Conservation (phyloP, 2,888 invertebrate genomes). For the Quadriops clusia region DNA sequence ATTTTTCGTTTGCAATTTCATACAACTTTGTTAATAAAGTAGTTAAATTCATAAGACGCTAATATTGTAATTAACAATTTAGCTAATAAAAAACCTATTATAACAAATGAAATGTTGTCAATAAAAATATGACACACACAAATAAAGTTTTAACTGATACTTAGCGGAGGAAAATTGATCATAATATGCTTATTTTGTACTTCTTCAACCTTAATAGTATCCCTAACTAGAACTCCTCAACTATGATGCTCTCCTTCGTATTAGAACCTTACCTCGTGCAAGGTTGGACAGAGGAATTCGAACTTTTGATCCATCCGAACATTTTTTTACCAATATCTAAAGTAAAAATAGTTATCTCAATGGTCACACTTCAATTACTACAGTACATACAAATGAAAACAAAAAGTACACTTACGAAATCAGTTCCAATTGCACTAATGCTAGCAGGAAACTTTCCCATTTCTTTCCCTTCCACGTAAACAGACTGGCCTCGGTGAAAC, state of each 20-base stretch:
- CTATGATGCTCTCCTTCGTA: slow-evolving; percentile 74
- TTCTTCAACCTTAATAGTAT: background rate
- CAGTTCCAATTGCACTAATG: slow-evolving; percentile 83
- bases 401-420: slow-evolving; percentile 57
- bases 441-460: slow-evolving; percentile 74
- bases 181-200: too few relatives aligned
- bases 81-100: too few relatives aligned
- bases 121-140: too few relatives aligned
- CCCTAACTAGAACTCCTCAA: background rate
- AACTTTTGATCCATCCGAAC: slow-evolving; percentile 68
- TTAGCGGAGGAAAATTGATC: too few relatives aligned
- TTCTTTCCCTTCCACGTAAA: slow-evolving; percentile 81
- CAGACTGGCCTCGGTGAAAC: slow-evolving; percentile 90
- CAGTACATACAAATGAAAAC: slow-evolving; percentile 2
- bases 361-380: too few relatives aligned
- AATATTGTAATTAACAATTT: too few relatives aligned
- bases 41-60: too few relatives aligned
- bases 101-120: too few relatives aligned
- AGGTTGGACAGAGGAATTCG: slow-evolving; percentile 75
- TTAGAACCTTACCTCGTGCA: slow-evolving; percentile 76
- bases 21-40: too few relatives aligned
- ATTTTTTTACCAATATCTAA: slow-evolving; percentile 85
- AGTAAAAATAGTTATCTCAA: slow-evolving; percentile 6
- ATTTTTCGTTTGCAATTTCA: too few relatives aligned
- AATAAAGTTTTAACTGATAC: too few relatives aligned